These are phyloP conservation scores for Pseudorectes ferrugineus DNA, from an alignment of 2,113 vertebrate species.

Conservation along the genomic window DNA sequence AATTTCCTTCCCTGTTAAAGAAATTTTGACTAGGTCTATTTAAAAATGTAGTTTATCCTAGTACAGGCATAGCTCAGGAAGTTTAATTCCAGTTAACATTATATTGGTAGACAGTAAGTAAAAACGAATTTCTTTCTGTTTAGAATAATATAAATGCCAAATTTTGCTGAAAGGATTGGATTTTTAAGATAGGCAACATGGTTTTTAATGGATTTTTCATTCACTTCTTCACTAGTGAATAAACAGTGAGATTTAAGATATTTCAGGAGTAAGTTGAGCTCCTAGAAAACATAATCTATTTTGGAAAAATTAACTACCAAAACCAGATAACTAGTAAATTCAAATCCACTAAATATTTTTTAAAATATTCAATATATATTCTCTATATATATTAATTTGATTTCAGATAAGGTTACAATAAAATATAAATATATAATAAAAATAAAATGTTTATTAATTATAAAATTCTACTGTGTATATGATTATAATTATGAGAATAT, in stretches of 20 bases:
- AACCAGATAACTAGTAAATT: not conserved
- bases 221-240: not conserved
- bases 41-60: slow-evolving; percentile 65
- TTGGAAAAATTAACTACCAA: not conserved
- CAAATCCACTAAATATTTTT: not conserved
- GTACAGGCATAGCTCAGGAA: slow-evolving; percentile 43
- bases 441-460: not conserved
- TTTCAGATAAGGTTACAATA: not conserved
- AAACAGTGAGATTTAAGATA: not conserved
- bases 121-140: slow-evolving; percentile 27
- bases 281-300: not conserved
- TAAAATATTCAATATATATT: not conserved
- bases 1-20: slow-evolving; percentile 71
- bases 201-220: not conserved
- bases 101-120: slow-evolving; percentile 46
- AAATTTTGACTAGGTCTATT: slow-evolving; percentile 72
- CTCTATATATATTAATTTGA: not conserved
- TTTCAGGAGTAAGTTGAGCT: not conserved
- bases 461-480: not conserved
- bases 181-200: not conserved
- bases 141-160: slow-evolving; percentile 34
- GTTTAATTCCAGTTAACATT: slow-evolving; percentile 51
- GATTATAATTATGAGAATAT: not conserved
- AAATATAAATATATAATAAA: not conserved
- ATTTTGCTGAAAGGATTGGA: slow-evolving; percentile 35